Evolutionary conservation across 2,797 vertebrate species (phyloP).

Genomic region (Notolabrus celidotus): DNA sequence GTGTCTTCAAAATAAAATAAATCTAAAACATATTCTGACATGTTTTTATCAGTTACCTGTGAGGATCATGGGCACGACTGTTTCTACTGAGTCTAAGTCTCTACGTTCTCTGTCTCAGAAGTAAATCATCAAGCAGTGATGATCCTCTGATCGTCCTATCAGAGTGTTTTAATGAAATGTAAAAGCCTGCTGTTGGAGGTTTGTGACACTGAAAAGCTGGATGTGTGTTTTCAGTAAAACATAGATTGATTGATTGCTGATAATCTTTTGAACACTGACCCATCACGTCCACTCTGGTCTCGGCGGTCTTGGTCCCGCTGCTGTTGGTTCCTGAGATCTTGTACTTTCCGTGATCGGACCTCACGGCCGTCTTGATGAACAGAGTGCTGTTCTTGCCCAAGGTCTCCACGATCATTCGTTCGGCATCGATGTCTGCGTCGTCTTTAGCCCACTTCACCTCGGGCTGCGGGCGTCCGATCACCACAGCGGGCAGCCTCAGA

Average conservation of each 20-base stretch:
- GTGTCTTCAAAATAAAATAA: too few species aligned
- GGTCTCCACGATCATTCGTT: slow-evolving; percentile 89
- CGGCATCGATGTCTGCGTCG: slow-evolving; percentile 90
- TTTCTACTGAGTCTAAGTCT: too few species aligned
- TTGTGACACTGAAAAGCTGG: too few species aligned
- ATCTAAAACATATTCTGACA: too few species aligned
- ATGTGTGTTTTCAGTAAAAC: background rate
- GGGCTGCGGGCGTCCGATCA: slow-evolving; percentile 93
- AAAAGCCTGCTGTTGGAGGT: too few species aligned
- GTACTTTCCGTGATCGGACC: slow-evolving; percentile 94
- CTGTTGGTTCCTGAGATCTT: slow-evolving; percentile 93
- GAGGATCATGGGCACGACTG: too few species aligned
- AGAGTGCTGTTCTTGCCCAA: slow-evolving; percentile 90
- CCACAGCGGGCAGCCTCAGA: slow-evolving; percentile 92
- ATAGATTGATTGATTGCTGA: background rate
- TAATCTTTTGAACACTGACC: slow-evolving; percentile 83
- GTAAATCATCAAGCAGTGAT: too few species aligned
- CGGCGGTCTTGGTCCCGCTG: slow-evolving; percentile 92
- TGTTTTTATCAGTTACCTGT: too few species aligned
- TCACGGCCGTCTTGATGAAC: slow-evolving; percentile 89
- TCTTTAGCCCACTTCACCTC: slow-evolving; percentile 92
- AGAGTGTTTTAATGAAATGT: too few species aligned
- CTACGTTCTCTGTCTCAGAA: too few species aligned
- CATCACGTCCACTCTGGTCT: slow-evolving; percentile 93
- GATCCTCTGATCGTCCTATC: too few species aligned